Evolutionary conservation across 2,797 vertebrate species (phyloP).

Genomic region (Tapera naevia): DNA sequence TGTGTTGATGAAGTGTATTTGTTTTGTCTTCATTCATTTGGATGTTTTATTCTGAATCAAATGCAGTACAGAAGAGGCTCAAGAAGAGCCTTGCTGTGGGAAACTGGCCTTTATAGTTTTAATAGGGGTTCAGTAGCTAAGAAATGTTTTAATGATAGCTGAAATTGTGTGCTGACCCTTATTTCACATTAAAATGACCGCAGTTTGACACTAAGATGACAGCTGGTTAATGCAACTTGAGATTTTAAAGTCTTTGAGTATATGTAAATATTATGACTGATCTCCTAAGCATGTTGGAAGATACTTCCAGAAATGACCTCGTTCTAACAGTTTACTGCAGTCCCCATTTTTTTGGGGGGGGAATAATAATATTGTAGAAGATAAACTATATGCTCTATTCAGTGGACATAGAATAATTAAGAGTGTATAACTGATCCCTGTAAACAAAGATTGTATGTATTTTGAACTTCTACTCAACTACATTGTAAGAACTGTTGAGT

Average conservation of each 20-base stretch:
- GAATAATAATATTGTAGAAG: conserved; percentile 40
- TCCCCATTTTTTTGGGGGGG: conserved; percentile 2
- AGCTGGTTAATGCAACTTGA: conserved; percentile 80
- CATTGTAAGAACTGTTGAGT: background rate
- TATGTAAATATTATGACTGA: conserved; percentile 84
- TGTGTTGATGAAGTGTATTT: background rate
- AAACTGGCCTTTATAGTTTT: conserved; percentile 5
- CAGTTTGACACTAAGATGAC: conserved; percentile 78
- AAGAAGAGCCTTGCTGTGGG: conserved; percentile 15
- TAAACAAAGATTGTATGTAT: background rate
- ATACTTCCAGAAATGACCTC: conserved; percentile 67
- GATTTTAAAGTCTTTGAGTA: conserved; percentile 77
- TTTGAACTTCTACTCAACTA: background rate
- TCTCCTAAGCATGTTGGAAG: conserved; percentile 70
- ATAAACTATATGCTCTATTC: conserved; percentile 53
- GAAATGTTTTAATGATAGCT: conserved; percentile 58
- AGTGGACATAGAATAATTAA: conserved; percentile 61
- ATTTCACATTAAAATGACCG: conserved; percentile 78
- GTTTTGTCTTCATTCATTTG: background rate
- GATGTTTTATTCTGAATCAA: background rate
- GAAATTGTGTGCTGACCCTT: conserved; percentile 71
- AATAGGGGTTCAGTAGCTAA: conserved; percentile 40
- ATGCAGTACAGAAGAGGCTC: background rate
- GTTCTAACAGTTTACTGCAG: conserved; percentile 57
- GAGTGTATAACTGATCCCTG: conserved; percentile 26